Evolutionary conservation across 2,113 vertebrate genomes (phyloP), one percentile per base, ranked within the genome.

Genomic region (Mus pahari): DNA sequence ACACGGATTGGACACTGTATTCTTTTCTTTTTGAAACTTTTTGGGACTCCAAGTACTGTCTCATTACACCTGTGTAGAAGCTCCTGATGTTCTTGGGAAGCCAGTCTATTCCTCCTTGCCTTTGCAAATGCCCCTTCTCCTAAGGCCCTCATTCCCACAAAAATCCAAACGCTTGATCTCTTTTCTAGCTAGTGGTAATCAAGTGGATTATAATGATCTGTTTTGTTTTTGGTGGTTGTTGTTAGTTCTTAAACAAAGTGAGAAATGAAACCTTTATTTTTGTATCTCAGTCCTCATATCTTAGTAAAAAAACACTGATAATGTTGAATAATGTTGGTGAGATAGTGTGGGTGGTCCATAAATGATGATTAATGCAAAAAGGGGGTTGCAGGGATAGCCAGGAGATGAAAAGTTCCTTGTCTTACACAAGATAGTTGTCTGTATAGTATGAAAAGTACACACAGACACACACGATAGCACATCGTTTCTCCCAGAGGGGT

Each of bases 201-300:
- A 16, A 1, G 26, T 89, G 36, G 58, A 58, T 58, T 58, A 58
- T 58, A 58, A 58, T 58, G 58, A 55, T 55, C 53, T 75, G 9
- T 28, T 26, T 13, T 42, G 71, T 24, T 48, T 48, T 48, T 5
- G 48, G 4, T 48, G 5, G 48, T 48, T 45, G 28, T 16, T 45
- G 73, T 45, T 53, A 33, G 71, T 79, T 28, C 93, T 77, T 77
- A 93, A 97, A 24, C 6, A 45, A 70, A 70, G 8, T 75, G 26
- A 84, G 68, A 94, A 78, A 77, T 62, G 8, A 45, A 88, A 42
- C 7, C 16, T 91, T 89, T 82, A 82, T 55, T 82, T 90, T 92
- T 88, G 68, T 84, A 70, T 7, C 39, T 7, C 33, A 45, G 2
- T 58, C 53, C 4, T 77, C 4, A 87, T 78, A 17, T 28, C 79